Evolutionary conservation across 2,113 vertebrate species (phyloP).

Genomic region (Mandrillus leucophaeus): DNA sequence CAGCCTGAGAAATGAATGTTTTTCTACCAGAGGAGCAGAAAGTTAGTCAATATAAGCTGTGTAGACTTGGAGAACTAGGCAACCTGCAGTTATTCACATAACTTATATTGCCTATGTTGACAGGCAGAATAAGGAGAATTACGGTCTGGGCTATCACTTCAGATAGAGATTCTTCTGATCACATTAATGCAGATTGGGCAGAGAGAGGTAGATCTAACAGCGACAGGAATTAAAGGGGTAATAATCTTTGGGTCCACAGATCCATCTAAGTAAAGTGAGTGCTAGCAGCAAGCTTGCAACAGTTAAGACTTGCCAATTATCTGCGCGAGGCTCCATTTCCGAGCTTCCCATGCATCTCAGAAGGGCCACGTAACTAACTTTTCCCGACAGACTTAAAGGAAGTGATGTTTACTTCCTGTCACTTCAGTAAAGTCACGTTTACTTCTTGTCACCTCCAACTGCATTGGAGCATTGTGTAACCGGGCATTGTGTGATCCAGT

Average conservation of each 20-base stretch:
- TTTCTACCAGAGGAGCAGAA: neutral
- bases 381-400: neutral
- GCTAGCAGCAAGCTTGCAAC: neutral
- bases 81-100: neutral
- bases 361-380: neutral
- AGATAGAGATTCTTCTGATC: neutral
- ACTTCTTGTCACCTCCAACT: too few relatives aligned
- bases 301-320: too few relatives aligned
- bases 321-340: accelerated
- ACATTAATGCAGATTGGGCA: neutral
- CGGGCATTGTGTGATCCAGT: too few relatives aligned
- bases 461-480: too few relatives aligned
- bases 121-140: neutral
- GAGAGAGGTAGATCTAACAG: neutral
- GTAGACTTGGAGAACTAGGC: neutral
- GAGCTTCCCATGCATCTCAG: neutral
- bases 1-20: neutral
- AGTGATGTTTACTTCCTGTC: neutral
- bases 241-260: neutral
- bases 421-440: neutral
- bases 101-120: neutral
- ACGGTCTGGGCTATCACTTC: neutral
- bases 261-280: neutral
- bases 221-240: neutral
- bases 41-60: neutral